Evolutionary conservation across 1,140 invertebrate species (phyloP), one percentile per base, ranked within the genome.

Genomic region (Dryas iulia): DNA sequence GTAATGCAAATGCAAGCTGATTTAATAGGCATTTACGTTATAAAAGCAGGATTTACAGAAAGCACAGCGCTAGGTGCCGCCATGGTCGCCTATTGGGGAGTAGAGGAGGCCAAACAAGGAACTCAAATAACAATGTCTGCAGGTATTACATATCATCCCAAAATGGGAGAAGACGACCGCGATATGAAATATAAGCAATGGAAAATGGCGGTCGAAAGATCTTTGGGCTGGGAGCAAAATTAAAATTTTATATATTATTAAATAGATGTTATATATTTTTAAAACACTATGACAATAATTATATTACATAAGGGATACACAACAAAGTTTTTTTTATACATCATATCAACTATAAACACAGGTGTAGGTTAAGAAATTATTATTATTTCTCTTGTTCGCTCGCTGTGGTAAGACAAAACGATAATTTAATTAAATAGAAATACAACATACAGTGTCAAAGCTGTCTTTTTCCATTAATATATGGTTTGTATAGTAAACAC

Each of bases 31-130:
- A 93, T 94, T 5, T 83, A 93, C 70, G 91, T 94, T 89, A 94
- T 96, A 0, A 93, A 95, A 24, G 96, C 97, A 12, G 94, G 95
- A 58, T 96, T 97, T 93, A 91, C 95, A 0, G 97, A 98, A 89
- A 97, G 96, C 7, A 98, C 97, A 0, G 96, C 97, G 0, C 89
- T 98, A 39, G 95, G 94, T 2, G 97, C 96, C 6, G 97, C 97
- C 0, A 95, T 98, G 88, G 95, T 96, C 8, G 97, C 97, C 93
- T 96, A 56, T 87, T 96, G 73, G 93, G 94, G 91, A 90, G 47
- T 95, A 91, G 90, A 94, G 93, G 70, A 91, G 93, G 73, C 86
- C 84, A 76, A 79, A 76, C 65, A 84, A 69, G 67, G 77, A 31
- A 58, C 75, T 71, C 39, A 79, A 69, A 77, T 94, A 75, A 91